These are phyloP conservation scores for Orbicella faveolata DNA, from an alignment of 64 coral and sea anemone genomes.

Conservation along the genomic window DNA sequence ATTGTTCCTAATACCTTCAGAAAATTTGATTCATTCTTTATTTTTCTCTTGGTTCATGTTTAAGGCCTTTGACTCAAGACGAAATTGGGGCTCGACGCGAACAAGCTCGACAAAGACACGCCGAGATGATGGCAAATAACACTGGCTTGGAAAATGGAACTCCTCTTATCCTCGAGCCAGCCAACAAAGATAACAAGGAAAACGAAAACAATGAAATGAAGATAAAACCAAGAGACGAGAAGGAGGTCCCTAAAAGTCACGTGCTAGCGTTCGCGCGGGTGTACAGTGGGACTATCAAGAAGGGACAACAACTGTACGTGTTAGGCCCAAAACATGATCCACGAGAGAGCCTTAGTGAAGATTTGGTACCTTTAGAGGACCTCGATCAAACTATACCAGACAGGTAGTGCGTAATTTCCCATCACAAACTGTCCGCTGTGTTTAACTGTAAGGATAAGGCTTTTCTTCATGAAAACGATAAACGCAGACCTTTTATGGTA, in stretches of 20 bases:
- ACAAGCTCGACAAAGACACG: constrained; percentile 82
- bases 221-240: not conserved
- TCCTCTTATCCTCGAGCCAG: constrained; percentile 1
- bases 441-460: no score
- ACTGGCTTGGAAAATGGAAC: constrained; percentile 23
- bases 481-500: no score
- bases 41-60: not conserved
- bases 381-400: not conserved
- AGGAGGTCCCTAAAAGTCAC: constrained; percentile 56
- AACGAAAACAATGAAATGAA: constrained; percentile 24
- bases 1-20: no score
- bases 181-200: not conserved
- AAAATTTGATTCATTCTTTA: not conserved
- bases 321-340: constrained; percentile 94
- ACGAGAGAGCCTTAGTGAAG: not conserved
- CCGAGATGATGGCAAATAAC: constrained; percentile 61
- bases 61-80: constrained; percentile 93
- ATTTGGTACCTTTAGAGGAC: not conserved
- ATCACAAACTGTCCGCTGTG: no score
- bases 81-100: constrained; percentile 87
- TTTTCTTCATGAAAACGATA: no score
- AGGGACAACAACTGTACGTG: constrained; percentile 80
- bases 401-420: constrained; percentile 24
- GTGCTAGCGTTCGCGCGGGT: constrained; percentile 93
- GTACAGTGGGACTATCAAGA: constrained; percentile 84